These are phyloP conservation scores for Heterotis niloticus DNA, from an alignment of 2,113 vertebrate species.

Conservation along the genomic window DNA sequence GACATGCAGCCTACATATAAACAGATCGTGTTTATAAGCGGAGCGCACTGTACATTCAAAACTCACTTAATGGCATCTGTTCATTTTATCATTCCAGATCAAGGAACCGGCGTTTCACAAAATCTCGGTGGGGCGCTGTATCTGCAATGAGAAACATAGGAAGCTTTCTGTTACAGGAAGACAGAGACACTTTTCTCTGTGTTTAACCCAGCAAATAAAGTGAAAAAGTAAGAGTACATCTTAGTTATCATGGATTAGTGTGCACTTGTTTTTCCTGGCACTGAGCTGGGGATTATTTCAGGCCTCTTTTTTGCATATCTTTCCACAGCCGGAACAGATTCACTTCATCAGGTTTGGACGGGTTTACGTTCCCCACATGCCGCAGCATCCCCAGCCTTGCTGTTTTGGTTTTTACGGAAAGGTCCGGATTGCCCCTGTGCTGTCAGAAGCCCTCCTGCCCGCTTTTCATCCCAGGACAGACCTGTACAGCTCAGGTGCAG, in stretches of 20 bases:
- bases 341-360: background rate
- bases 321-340: background rate
- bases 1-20: too few species aligned
- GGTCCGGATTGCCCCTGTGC: background rate
- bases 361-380: conserved; percentile 16
- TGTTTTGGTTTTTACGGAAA: background rate
- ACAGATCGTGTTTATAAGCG: too few species aligned
- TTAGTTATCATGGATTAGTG: conserved; percentile 1
- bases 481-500: background rate
- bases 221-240: background rate
- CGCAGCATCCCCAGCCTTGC: background rate
- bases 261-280: conserved; percentile 4
- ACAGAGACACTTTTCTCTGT: background rate
- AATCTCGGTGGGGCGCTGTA: too few species aligned
- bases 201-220: background rate
- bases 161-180: background rate
- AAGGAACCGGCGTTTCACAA: too few species aligned
- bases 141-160: background rate
- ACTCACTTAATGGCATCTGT: too few species aligned
- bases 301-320: background rate
- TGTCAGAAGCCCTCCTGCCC: background rate
- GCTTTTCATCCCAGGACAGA: background rate
- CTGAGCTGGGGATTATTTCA: background rate
- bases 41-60: too few species aligned
- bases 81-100: too few species aligned